Conservation (phyloP, 2,113 vertebrate species). For the Oryzias melastigma region DNA sequence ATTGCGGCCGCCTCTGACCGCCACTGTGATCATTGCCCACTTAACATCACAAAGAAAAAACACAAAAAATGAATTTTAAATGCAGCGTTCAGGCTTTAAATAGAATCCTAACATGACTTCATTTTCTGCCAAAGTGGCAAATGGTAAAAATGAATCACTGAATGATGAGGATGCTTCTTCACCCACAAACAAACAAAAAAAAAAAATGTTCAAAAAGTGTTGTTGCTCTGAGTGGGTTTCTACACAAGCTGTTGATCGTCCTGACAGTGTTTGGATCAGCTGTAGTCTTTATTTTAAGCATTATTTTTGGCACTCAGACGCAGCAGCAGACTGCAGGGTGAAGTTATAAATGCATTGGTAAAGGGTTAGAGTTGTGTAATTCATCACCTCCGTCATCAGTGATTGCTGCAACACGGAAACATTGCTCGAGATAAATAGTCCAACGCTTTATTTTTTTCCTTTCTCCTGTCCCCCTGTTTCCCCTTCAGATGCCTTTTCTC, state of each 20-base stretch:
- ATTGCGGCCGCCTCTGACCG: slow-evolving; percentile 13
- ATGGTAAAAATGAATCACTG: slow-evolving; percentile 16
- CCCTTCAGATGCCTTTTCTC: slow-evolving; percentile 27
- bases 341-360: slow-evolving; percentile 44
- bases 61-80: neutral
- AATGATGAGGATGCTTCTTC: neutral
- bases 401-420: slow-evolving; percentile 17
- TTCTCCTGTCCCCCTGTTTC: slow-evolving; percentile 23
- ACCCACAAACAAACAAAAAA: neutral
- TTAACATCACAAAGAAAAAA: slow-evolving; percentile 1
- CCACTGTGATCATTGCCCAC: slow-evolving; percentile 21
- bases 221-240: slow-evolving; percentile 8
- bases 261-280: slow-evolving; percentile 25
- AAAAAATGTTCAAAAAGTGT: too few species aligned
- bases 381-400: slow-evolving; percentile 41
- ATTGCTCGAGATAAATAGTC: slow-evolving; percentile 37
- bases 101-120: slow-evolving; percentile 2
- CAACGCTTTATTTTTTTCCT: slow-evolving; percentile 24
- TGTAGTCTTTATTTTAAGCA: slow-evolving; percentile 18
- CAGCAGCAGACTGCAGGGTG: slow-evolving; percentile 8
- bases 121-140: slow-evolving; percentile 6
- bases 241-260: slow-evolving; percentile 13
- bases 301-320: slow-evolving; percentile 12
- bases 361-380: slow-evolving; percentile 40
- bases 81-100: slow-evolving; percentile 7